Conservation (phyloP, 2,888 invertebrate species). For the Tipula confusa region DNA sequence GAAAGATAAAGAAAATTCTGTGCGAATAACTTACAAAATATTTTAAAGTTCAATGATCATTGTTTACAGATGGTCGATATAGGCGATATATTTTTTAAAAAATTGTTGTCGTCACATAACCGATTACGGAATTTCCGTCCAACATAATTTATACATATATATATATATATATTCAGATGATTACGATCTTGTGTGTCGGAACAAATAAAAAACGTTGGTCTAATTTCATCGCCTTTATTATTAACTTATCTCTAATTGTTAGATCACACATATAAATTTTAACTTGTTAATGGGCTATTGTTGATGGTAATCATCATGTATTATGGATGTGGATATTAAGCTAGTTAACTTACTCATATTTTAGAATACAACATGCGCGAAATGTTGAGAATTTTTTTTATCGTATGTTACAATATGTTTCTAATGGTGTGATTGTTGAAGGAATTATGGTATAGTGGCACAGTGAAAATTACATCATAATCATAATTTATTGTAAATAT, state of each 20-base stretch:
- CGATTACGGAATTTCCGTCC: conserved; percentile 9
- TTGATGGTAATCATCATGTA: background rate
- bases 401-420: background rate
- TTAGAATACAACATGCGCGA: background rate
- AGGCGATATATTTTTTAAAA: background rate
- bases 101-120: background rate
- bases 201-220: background rate
- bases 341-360: background rate
- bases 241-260: conserved; percentile 20
- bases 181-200: background rate
- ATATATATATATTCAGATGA: background rate
- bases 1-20: background rate
- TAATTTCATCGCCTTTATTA: background rate
- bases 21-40: background rate
- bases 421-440: background rate
- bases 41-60: conserved; percentile 3
- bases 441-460: background rate
- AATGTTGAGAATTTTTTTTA: background rate
- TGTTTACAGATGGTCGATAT: background rate
- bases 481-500: background rate
- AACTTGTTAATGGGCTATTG: conserved; percentile 25
- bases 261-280: background rate
- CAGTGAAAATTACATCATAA: background rate
- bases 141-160: background rate
- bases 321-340: background rate